These are phyloP conservation scores for Peromyscus eremicus DNA, from an alignment of 2,797 vertebrate species.

Conservation along the genomic window DNA sequence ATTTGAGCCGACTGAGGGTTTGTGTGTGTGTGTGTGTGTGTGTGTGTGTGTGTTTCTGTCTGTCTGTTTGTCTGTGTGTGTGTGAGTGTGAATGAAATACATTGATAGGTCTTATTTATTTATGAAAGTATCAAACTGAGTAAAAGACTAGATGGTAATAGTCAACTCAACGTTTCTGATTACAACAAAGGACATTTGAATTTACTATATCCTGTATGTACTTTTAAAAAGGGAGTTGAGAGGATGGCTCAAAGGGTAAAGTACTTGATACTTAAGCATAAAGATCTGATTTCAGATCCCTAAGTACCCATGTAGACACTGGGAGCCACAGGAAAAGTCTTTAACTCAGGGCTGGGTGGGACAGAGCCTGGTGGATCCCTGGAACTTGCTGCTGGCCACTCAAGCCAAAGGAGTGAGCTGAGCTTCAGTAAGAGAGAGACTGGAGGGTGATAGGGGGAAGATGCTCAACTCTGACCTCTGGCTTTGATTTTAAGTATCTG, in stretches of 20 bases:
- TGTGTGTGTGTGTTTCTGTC: background rate
- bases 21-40: too few species aligned
- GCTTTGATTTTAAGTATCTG: background rate
- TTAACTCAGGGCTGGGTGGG: background rate
- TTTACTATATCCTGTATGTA: background rate
- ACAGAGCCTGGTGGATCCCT: background rate
- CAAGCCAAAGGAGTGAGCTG: background rate
- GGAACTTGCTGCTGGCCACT: background rate
- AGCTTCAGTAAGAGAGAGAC: background rate
- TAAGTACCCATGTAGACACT: background rate
- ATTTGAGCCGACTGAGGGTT: background rate
- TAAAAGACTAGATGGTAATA: background rate
- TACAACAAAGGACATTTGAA: background rate
- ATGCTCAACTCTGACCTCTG: background rate
- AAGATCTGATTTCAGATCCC: background rate
- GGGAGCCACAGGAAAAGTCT: background rate
- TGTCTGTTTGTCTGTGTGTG: background rate
- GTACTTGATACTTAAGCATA: background rate
- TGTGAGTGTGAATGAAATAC: background rate
- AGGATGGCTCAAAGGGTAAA: background rate
- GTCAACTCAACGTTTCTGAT: background rate
- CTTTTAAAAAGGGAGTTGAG: background rate
- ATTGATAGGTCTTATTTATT: background rate
- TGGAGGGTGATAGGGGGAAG: too few species aligned
- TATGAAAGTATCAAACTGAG: background rate